These are phyloP conservation scores for Myotis findleyi DNA, from an alignment of 2,797 vertebrate genomes.

Conservation along the genomic window DNA sequence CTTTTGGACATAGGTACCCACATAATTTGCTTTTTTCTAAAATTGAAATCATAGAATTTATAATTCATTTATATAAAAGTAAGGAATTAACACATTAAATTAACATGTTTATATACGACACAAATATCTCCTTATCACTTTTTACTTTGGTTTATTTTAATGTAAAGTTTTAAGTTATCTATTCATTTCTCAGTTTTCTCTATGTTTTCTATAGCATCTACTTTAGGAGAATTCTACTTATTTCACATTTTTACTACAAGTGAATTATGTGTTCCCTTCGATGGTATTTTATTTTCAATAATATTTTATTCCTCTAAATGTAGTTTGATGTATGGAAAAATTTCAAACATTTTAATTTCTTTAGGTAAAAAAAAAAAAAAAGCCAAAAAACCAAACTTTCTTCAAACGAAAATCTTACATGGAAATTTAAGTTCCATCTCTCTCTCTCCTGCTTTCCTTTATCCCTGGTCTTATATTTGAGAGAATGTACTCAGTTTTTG, in stretches of 20 bases:
- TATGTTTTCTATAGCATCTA: background rate
- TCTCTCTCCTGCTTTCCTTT: background rate
- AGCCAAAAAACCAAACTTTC: background rate
- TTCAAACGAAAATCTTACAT: conserved; percentile 16
- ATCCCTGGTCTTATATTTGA: background rate
- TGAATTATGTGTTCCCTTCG: background rate
- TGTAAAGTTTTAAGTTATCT: background rate
- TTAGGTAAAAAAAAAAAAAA: background rate
- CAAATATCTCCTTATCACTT: background rate
- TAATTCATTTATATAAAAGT: conserved; percentile 18
- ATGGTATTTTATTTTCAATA: conserved; percentile 34
- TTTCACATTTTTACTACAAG: background rate
- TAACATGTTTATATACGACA: background rate
- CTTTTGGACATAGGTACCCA: background rate
- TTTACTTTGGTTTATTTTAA: conserved; percentile 48
- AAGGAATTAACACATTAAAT: background rate
- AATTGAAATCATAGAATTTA: background rate
- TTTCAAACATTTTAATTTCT: background rate
- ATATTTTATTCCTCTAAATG: background rate
- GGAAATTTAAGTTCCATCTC: background rate
- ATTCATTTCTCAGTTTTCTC: background rate
- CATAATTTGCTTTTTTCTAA: background rate
- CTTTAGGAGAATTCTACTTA: conserved; percentile 3
- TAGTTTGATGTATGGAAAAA: background rate
- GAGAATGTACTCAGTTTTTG: background rate